phyloP scores from a whole-genome alignment of 2,113 vertebrate species.

The Lota lota region DNA sequence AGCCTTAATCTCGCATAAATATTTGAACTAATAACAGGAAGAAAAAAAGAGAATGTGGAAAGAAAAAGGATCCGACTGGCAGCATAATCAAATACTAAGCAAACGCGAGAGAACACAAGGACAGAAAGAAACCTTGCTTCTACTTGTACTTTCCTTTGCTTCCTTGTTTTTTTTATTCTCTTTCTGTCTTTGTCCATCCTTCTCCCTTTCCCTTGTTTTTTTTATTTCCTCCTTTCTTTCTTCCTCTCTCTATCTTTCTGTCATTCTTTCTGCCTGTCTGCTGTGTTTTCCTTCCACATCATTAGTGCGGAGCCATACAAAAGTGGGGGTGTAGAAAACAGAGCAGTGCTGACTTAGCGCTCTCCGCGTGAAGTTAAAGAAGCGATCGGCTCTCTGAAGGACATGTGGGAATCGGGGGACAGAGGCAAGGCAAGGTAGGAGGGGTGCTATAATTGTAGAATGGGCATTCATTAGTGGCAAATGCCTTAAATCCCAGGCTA shows the following conservation, averaged over 20 bases:
- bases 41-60: constrained; percentile 83
- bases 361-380: constrained; percentile 88
- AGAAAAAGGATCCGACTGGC: constrained; percentile 93
- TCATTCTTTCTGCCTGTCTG: constrained; percentile 25
- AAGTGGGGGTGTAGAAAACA: constrained; percentile 79
- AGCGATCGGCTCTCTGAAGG: constrained; percentile 82
- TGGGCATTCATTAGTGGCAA: constrained; percentile 95
- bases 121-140: constrained; percentile 78
- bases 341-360: constrained; percentile 88
- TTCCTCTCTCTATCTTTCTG: constrained; percentile 22
- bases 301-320: constrained; percentile 93
- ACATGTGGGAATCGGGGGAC: constrained; percentile 86
- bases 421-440: constrained; percentile 53
- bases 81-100: constrained; percentile 98
- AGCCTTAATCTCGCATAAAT: constrained; percentile 98
- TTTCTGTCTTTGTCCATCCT: constrained; percentile 30
- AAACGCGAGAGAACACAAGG: constrained; percentile 93
- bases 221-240: constrained; percentile 24
- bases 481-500: constrained; percentile 97
- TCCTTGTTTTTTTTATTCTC: constrained; percentile 31
- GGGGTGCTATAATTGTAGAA: constrained; percentile 92
- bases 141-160: constrained; percentile 19
- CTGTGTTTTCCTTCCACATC: constrained; percentile 92
- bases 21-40: constrained; percentile 99
- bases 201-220: constrained; percentile 39